Conservation (phyloP, 2,888 invertebrate genomes). For the Drosophila falleni region DNA sequence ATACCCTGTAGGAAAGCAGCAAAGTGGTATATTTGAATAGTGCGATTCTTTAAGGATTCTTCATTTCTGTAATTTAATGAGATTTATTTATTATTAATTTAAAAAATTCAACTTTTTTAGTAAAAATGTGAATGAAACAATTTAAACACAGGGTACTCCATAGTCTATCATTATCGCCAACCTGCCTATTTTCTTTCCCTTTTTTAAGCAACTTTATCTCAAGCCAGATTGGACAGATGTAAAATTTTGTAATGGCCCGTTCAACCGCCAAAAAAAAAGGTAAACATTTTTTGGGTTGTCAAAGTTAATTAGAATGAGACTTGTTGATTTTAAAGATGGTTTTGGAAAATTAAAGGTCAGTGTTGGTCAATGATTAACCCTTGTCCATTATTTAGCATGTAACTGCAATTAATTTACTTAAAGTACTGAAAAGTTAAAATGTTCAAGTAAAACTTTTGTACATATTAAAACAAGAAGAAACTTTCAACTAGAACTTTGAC, state of each 20-base stretch:
- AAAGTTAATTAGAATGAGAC: constrained; percentile 72
- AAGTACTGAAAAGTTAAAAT: neutral
- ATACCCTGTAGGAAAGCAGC: constrained; percentile 13
- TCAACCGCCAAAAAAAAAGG: constrained; percentile 44
- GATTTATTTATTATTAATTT: too few relatives aligned
- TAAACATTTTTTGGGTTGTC: constrained; percentile 49
- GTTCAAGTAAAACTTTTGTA: neutral
- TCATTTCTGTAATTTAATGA: too few relatives aligned
- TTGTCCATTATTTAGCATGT: constrained; percentile 32
- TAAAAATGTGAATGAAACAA: neutral
- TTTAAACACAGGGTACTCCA: neutral
- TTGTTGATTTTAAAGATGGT: constrained; percentile 56
- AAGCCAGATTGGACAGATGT: constrained; percentile 20
- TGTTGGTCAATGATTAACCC: constrained; percentile 17
- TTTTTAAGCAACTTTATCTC: constrained; percentile 22
- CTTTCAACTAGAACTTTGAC: neutral
- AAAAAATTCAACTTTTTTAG: too few relatives aligned
- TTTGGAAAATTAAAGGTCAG: constrained; percentile 31
- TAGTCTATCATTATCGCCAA: neutral
- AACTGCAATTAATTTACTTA: constrained; percentile 36
- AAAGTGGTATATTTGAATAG: constrained; percentile 3
- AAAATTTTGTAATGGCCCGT: constrained; percentile 30
- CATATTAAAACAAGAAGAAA: neutral
- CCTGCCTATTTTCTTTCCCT: neutral
- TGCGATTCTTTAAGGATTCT: neutral